Evolutionary conservation across 2,888 invertebrate species (phyloP), one percentile per base, ranked within the genome.

Genomic region (Nomada fabriciana): DNA sequence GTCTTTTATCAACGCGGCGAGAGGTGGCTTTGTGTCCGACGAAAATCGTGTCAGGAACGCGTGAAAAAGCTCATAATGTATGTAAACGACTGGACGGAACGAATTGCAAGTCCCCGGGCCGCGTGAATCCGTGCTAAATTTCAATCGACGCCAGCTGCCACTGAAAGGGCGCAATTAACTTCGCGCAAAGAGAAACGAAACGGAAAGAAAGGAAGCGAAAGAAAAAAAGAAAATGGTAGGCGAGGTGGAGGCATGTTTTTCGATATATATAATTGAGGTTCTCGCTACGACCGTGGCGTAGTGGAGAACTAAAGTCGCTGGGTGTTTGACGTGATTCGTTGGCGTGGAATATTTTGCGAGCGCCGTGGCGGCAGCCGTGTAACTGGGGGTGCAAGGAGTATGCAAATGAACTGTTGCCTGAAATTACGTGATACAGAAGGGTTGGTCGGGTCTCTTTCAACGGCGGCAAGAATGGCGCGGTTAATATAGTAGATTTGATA

Each of bases 21-120:
- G 25, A 50, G 65, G 18, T 29, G 60, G 20, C 68, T 77, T 77
- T 80, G 71, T 80, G 55, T 5, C 60, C 43, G 53, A n/a, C 29
- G 52, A 23, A 67, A 70, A 76, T 63, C 57, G 47, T 63, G 73
- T 64, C 69, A 57, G 60, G 25, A 29, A 64, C 61, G 60, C 71
- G 55, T 76, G 76, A 82, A 81, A 80, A 80, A 80, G 73, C 76
- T 80, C 80, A 82, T 82, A 59, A 82, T 81, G 65, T 81, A 76
- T 81, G 82, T 61, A 76, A 80, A 81, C 80, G 76, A 81, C 59
- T 23, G 15, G n/a, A 53, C 18, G 53, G 65, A 15, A 36, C n/a
- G 65, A 61, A 75, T 71, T 52, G 43, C 57, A 42, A 47, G 25
- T 13, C 13, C 43, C 47, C 23, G 55, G 47, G 47, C n/a, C 15